Conservation (phyloP, 2,797 vertebrate species). For the Poliocrania exsul region DNA sequence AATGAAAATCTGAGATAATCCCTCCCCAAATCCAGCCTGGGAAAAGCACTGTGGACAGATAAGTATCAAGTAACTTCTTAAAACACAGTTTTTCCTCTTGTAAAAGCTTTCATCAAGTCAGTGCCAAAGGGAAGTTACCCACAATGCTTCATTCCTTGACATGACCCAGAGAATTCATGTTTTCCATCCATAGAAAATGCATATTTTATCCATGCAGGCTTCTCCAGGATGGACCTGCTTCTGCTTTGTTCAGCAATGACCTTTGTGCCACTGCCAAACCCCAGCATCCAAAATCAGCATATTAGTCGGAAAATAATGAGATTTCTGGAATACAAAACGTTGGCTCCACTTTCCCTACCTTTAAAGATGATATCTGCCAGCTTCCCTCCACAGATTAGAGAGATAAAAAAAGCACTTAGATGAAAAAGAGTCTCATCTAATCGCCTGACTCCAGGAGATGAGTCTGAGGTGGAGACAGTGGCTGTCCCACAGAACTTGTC, state of each 20-base stretch:
- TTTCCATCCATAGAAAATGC: background rate
- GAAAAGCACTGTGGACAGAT: constrained; percentile 62
- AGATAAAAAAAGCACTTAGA: constrained; percentile 46
- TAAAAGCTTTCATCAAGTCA: constrained; percentile 3
- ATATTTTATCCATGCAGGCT: background rate
- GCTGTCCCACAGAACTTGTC: background rate
- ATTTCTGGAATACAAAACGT: constrained; percentile 17
- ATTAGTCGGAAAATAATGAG: constrained; percentile 45
- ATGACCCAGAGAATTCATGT: background rate
- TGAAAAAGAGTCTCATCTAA: constrained; percentile 27
- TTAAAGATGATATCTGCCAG: constrained; percentile 6
- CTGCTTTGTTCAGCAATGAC: constrained; percentile 45
- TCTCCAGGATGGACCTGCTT: background rate
- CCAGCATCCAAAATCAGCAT: constrained; percentile 17
- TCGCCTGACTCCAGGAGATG: background rate
- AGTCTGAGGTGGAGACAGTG: background rate
- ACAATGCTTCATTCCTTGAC: background rate
- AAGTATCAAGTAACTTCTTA: constrained; percentile 53
- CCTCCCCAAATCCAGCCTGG: constrained; percentile 55
- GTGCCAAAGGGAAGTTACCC: constrained; percentile 12
- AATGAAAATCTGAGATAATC: constrained; percentile 72
- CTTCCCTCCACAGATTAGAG: background rate
- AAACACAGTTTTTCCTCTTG: constrained; percentile 37
- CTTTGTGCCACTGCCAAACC: background rate
- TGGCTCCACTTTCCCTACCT: constrained; percentile 28